Percentiles rank a stretch among this genome's conserved stretches.
Evolutionary conservation across 2,797 vertebrate species (phyloP).

Genomic region (Fistularia commersonii): DNA sequence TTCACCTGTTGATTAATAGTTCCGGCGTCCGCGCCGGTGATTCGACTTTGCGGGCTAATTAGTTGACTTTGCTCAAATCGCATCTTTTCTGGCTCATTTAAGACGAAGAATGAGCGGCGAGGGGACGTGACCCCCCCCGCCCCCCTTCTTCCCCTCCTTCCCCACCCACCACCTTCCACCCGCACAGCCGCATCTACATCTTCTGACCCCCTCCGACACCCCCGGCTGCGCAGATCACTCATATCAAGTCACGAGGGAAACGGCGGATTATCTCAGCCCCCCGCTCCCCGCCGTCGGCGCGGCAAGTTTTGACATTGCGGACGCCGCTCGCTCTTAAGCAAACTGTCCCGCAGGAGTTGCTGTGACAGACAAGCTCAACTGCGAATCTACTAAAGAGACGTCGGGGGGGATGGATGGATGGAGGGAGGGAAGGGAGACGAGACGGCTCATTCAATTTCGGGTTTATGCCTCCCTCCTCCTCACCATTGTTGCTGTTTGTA

Average conservation of each 20-base stretch:
- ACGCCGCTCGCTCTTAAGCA: constrained; percentile 5
- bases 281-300: no score
- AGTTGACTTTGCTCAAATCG: constrained; percentile 21
- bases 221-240: no score
- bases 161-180: constrained; percentile 33
- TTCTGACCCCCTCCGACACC: no score
- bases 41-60: constrained; percentile 20
- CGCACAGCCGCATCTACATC: neutral
- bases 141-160: constrained; percentile 2
- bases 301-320: constrained; percentile 26
- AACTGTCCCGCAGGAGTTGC: constrained; percentile 3
- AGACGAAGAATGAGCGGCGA: constrained; percentile 16
- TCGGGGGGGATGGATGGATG: neutral
- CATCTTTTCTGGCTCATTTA: constrained; percentile 31
- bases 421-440: no score
- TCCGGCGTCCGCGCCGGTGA: constrained; percentile 5
- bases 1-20: constrained; percentile 49
- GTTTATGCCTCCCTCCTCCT: neutral
- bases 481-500: neutral
- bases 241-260: no score
- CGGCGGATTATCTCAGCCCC: no score
- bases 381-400: neutral
- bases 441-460: constrained; percentile 2
- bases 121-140: constrained; percentile 10
- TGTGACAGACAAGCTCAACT: constrained; percentile 13